Evolutionary conservation across 2,888 invertebrate genomes (phyloP), one percentile per base, ranked within the genome.

Genomic region (Trachelus troglodyta): DNA sequence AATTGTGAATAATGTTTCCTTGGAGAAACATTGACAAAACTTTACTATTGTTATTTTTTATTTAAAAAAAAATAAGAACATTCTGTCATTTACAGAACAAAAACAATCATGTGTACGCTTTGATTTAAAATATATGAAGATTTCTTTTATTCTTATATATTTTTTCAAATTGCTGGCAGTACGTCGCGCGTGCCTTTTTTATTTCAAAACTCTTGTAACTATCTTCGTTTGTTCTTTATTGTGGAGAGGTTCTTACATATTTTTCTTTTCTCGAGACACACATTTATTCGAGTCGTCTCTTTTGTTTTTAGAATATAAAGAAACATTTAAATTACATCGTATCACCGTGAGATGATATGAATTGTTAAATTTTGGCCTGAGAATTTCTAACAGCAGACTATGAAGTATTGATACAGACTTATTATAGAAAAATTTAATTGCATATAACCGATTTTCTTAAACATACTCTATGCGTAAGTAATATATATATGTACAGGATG

Each of bases 91-190:
- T 56, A 56, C 9, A 56, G 56, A 56, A 56, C 15, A 56, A 23
- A 6, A 56, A 23, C 56, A 56, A 56, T 56, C 56, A 15, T 15
- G 15, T 56, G 56, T 56, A 56, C 56, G 23, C 56, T 56, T 56
- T 23, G 77, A 78, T 76, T 73, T 73, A 79, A 77, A 76, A 75
- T 77, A 69, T 76, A 79, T 75, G 79, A 35, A 35, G 69, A 80
- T 77, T 74, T 76, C 40, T 79, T 34, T 56, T 69, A 78, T 71
- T 75, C 80, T 56, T 23, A 75, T 77, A n/a, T 75, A 78, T 73
- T 75, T 79, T 78, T 81, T 69, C 34, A 69, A 80, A 79, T 78
- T 2, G 6, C 56, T 15, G 56, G 23, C 23, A 23, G 9, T 56
- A 56, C 56, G 23, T 23, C 56, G 23, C 56, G 9, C 56, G 23